phyloP scores from a whole-genome alignment of 2,888 invertebrate species.

The Phorcus lineatus region DNA sequence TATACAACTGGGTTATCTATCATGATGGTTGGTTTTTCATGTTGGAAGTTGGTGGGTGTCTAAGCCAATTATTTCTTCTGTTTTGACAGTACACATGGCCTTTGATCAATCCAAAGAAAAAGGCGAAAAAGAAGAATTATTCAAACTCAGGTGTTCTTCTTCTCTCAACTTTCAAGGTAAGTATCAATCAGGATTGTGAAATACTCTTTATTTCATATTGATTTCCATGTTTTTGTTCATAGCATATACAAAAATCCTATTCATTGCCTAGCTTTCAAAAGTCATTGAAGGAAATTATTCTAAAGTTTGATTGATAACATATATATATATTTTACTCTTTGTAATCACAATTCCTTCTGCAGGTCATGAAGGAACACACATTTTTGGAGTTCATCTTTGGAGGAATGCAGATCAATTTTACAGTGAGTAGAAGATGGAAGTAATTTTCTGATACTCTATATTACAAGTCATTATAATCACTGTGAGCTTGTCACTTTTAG shows the following conservation, averaged over 20 bases:
- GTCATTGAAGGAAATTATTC: too few relatives aligned
- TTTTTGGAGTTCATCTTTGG: slow-evolving; percentile 74
- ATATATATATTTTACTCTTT: too few relatives aligned
- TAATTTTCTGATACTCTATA: neutral
- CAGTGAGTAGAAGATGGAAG: slow-evolving; percentile 57
- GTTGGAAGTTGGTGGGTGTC: neutral
- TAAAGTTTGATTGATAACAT: too few relatives aligned
- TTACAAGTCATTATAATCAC: too few relatives aligned
- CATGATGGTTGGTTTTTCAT: too few relatives aligned
- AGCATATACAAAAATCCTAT: too few relatives aligned
- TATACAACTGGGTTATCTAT: too few relatives aligned
- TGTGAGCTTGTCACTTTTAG: too few relatives aligned
- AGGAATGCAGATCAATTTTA: slow-evolving; percentile 75
- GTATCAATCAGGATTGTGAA: neutral
- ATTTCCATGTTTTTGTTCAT: too few relatives aligned
- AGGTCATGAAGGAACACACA: slow-evolving; percentile 63
- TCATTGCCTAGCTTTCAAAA: too few relatives aligned
- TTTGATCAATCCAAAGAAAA: slow-evolving; percentile 66
- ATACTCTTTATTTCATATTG: too few relatives aligned
- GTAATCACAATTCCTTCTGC: slow-evolving; percentile 11
- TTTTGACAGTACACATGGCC: slow-evolving; percentile 57
- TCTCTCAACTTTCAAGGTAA: slow-evolving; percentile 61
- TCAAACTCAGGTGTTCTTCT: slow-evolving; percentile 64
- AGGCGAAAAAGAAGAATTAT: slow-evolving; percentile 67
- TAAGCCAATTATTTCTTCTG: neutral